phyloP scores from a whole-genome alignment of 2,888 invertebrate genomes.

The Cyaniris semiargus region DNA sequence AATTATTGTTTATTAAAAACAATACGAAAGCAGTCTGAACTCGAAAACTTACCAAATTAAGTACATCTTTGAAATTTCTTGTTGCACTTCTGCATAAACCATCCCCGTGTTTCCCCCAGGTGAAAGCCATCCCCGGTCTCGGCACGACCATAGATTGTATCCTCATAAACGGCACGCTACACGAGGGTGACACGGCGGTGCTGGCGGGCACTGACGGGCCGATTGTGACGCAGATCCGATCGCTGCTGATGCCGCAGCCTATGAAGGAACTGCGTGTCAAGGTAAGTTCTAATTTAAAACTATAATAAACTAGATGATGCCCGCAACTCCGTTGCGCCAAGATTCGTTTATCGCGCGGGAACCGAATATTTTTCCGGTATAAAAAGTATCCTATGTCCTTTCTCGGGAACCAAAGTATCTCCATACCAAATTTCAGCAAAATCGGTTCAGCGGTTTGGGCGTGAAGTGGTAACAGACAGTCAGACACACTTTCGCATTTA shows the following conservation, averaged over 20 bases:
- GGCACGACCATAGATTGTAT: constrained; percentile 99
- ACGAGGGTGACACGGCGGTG: constrained; percentile 96
- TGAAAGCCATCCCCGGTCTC: constrained; percentile 97
- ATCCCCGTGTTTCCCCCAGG: constrained; percentile 63
- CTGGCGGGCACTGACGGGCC: constrained; percentile 99
- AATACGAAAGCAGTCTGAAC: not conserved
- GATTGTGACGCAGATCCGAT: constrained; percentile 97
- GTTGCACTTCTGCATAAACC: not conserved
- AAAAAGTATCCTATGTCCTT: no score
- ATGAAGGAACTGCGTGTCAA: constrained; percentile 98
- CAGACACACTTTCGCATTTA: no score
- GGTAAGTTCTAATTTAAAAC: no score
- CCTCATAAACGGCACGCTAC: constrained; percentile 96
- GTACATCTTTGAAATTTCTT: not conserved
- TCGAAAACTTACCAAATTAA: not conserved
- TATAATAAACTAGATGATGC: no score
- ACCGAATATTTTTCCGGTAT: no score
- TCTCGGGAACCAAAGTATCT: no score
- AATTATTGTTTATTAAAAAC: not conserved
- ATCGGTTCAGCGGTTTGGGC: no score
- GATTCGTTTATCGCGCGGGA: no score
- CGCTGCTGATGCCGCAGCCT: constrained; percentile 98
- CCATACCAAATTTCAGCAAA: no score
- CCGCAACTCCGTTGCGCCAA: no score
- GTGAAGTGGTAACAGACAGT: no score